Evolutionary conservation across 2,888 invertebrate genomes (phyloP), one percentile per base, ranked within the genome.

Genomic region (Hesperia comma): DNA sequence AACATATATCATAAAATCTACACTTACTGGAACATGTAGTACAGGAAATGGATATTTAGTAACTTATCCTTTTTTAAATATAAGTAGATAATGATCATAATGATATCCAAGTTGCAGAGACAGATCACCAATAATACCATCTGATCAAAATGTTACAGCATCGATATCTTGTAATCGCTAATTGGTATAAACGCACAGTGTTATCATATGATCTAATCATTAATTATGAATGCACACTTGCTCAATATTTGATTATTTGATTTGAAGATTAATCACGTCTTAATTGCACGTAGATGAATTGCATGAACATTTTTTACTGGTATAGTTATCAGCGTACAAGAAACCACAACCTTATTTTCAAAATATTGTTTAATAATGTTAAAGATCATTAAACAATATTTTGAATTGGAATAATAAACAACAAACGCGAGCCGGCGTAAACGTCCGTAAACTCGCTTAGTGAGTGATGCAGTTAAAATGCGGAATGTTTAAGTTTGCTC

Each of bases 401-500:
- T 17, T 12, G 17, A 1, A 6, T 46, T 26, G 10, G 46, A 43
- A 19, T 32, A 7, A 43, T 53, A 62, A 67, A 51, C 26, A 67
- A 51, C 33, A 54, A 21, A 54, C 40, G 33, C 46, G 60, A 37
- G 60, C 41, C 14, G 37, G 72, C 70, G 71, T 68, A 74, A 74
- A 70, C 77, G 71, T 75, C 72, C 76, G 78, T 79, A 78, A 79
- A 77, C 74, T 68, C 43, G 74, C 21, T 49, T 21, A 55, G 55
- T 72, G 72, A 74, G 61, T 72, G 72, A 74, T 75, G 74, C 77
- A 82, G 81, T 82, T 83, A 85, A 83, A 87, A 79, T 76, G 77
- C 83, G 86, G 82, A 83, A 84, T 86, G 83, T 85, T 87, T 88
- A 83, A 84, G 82, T 83, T 85, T 74, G 76, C 79, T 81, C 75